phyloP scores from a whole-genome alignment of 2,113 vertebrate species.

The Oenanthe melanoleuca region DNA sequence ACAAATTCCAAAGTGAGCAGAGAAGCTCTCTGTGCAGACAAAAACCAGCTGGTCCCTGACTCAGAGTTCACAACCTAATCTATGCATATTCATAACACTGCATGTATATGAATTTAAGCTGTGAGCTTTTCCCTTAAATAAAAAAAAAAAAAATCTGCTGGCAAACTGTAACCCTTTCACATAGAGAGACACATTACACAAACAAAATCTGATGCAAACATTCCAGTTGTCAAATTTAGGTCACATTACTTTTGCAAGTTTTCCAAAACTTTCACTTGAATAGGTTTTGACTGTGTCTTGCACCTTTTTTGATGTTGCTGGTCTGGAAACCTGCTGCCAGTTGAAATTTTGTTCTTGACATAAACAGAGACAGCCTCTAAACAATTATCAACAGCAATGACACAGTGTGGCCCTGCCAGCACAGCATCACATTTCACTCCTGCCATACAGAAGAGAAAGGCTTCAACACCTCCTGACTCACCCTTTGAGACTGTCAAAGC shows the following conservation, averaged over 20 bases:
- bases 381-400: background rate
- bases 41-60: background rate
- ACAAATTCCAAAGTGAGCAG: background rate
- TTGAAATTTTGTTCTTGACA: background rate
- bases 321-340: background rate
- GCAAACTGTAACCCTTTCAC: background rate
- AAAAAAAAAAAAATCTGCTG: background rate
- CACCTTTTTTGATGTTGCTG: background rate
- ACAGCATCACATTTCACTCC: slow-evolving; percentile 55
- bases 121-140: background rate
- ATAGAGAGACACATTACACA: background rate
- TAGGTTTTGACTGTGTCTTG: background rate
- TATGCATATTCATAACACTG: background rate
- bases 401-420: slow-evolving; percentile 50
- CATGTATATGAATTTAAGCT: background rate
- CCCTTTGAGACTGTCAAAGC: slow-evolving; percentile 49
- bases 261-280: background rate
- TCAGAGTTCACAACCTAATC: background rate
- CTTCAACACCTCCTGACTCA: slow-evolving; percentile 32
- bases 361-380: background rate
- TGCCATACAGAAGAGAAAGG: slow-evolving; percentile 60
- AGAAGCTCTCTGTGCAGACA: background rate
- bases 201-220: background rate
- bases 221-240: background rate
- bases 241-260: background rate